Base-by-base conservation (phyloP, 1,140 invertebrate species). In the Notospermus geniculatus region DNA sequence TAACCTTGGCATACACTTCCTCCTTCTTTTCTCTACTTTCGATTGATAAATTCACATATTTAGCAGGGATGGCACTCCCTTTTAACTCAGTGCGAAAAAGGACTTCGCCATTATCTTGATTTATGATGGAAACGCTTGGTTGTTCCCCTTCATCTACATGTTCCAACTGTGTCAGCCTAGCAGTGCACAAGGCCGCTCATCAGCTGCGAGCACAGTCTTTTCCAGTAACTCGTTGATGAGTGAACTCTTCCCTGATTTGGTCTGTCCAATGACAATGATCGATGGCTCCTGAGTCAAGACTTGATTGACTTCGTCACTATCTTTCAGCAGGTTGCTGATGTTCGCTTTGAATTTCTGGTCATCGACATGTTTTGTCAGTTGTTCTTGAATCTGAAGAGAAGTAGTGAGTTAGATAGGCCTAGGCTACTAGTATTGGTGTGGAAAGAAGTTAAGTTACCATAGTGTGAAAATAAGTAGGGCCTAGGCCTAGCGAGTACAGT, bases 231-330 rank as follows among this genome's bases (percentile, higher is more conserved):
- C 58, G 28, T 59, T 59, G 28, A 59, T 41, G 23, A 59, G 28
- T 17, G 45, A 45, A 32, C 58, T 59, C 25, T 59, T 59, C 9
- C 58, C 58, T 2, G 58, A 30, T 25, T 59, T 59, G 25, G 39
- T 41, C 30, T 59, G 58, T 23, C 58, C 58, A 32, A 59, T 19
- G 43, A 59, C 41, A 25, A 27, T 19, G n/a, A 50, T 50, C 5
- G 32, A 36, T 15, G 32, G 32, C 15, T 36, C 32, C 15, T 36
- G 32, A 15, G 4, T 36, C 32, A 36, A 4, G 32, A 36, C 32
- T 15, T 36, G 32, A 15, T 36, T 15, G 15, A 36, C 32, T 15
- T 36, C 32, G 4, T 36, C 32, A 4, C 15, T 36, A 4, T 36
- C 32, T 36, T 36, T 36, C 32, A 36, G 32, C 32, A 36, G 32